A percentile compares a stretch with the other conserved stretches of the same genome.
phyloP scores from a whole-genome alignment of 2,113 vertebrate species.

The Pelusios castaneus region DNA sequence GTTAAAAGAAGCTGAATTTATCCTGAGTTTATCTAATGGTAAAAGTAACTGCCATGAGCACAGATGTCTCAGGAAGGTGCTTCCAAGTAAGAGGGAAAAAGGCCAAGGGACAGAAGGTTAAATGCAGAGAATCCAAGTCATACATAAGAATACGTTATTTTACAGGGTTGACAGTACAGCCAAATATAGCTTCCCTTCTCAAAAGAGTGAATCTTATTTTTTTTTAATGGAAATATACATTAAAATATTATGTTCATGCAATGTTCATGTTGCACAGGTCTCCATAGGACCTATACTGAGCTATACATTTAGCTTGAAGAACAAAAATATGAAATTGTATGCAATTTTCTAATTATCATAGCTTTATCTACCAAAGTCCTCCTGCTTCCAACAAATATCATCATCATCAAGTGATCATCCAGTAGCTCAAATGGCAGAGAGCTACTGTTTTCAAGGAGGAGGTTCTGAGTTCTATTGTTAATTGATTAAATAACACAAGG shows the following conservation, averaged over 20 bases:
- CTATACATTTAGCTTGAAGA: background rate
- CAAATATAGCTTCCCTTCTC: background rate
- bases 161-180: slow-evolving; percentile 27
- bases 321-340: background rate
- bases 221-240: background rate
- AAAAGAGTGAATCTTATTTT: background rate
- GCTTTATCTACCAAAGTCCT: background rate
- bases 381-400: background rate
- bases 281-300: background rate
- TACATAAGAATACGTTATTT: slow-evolving; percentile 45
- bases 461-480: background rate
- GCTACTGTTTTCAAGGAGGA: fast-evolving
- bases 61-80: slow-evolving; percentile 59
- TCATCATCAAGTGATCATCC: fast-evolving
- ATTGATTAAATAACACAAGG: too few species aligned
- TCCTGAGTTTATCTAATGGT: slow-evolving; percentile 13
- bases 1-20: slow-evolving; percentile 21
- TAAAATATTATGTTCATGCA: background rate
- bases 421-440: background rate
- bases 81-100: slow-evolving; percentile 51
- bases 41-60: background rate
- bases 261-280: background rate
- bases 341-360: background rate
- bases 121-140: slow-evolving; percentile 50
- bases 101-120: slow-evolving; percentile 69